phyloP scores from a whole-genome alignment of 2,888 invertebrate species.

The Mycalesis mineus region DNA sequence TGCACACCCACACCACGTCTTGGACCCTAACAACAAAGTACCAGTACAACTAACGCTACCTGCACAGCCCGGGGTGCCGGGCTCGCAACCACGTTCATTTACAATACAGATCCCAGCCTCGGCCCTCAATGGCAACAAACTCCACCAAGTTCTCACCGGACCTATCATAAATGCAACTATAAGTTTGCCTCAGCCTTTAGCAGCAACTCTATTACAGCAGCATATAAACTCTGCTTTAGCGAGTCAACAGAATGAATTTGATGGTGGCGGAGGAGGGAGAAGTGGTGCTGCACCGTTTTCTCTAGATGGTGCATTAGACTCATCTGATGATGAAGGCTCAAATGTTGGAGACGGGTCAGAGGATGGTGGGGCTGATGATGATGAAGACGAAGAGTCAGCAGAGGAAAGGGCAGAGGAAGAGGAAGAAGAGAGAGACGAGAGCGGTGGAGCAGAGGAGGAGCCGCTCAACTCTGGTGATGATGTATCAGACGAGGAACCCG shows the following conservation, averaged over 20 bases:
- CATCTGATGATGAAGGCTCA: conserved; percentile 87
- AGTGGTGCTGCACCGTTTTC: conserved; percentile 66
- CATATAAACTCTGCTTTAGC: conserved; percentile 90
- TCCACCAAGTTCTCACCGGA: conserved; percentile 87
- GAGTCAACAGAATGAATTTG: conserved; percentile 68
- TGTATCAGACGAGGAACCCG: conserved; percentile 96
- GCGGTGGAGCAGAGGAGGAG: conserved; percentile 84
- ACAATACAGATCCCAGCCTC: conserved; percentile 95
- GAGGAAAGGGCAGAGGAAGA: conserved; percentile 81
- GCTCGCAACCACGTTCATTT: conserved; percentile 84
- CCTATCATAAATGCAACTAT: conserved; percentile 94
- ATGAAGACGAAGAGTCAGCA: conserved; percentile 88
- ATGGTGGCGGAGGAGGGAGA: conserved; percentile 69
- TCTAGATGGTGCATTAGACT: conserved; percentile 82
- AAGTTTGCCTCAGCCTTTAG: conserved; percentile 88
- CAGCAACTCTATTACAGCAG: conserved; percentile 90
- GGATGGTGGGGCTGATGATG: conserved; percentile 83
- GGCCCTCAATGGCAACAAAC: conserved; percentile 84
- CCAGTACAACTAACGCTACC: conserved; percentile 87
- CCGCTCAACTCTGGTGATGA: conserved; percentile 98
- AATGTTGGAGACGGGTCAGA: conserved; percentile 77
- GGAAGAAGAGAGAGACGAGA: conserved; percentile 84
- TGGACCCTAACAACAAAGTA: conserved; percentile 69
- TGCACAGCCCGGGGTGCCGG: conserved; percentile 84
- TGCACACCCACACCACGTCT: conserved; percentile 60